Percentiles rank a stretch among this genome's conserved stretches.
These are phyloP conservation scores for Rhinophrynus dorsalis DNA, from an alignment of 2,797 vertebrate species.

Conservation along the genomic window DNA sequence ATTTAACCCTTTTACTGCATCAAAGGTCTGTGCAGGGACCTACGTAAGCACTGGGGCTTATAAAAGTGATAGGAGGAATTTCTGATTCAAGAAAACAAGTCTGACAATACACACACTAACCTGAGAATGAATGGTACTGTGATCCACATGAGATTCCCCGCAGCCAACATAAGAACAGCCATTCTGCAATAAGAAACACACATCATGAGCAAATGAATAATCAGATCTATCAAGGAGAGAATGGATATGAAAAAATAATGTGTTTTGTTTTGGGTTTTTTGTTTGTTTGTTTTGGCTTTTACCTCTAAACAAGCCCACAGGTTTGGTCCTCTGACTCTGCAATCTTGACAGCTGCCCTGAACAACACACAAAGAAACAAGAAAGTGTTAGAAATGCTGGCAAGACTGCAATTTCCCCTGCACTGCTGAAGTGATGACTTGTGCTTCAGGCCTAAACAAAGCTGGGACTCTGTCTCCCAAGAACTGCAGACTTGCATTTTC, in stretches of 20 bases:
- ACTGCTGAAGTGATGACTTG: background rate
- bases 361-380: slow-evolving; percentile 4
- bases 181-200: slow-evolving; percentile 71
- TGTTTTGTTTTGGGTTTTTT: too few relatives aligned
- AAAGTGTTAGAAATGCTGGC: background rate
- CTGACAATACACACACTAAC: slow-evolving; percentile 64
- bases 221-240: background rate
- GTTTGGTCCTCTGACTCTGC: slow-evolving; percentile 94
- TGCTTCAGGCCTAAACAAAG: background rate
- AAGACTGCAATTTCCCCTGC: background rate
- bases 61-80: background rate
- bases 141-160: slow-evolving; percentile 93
- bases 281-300: too few relatives aligned
- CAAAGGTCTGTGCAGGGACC: too few relatives aligned
- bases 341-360: slow-evolving; percentile 94
- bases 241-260: too few relatives aligned
- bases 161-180: slow-evolving; percentile 94
- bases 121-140: slow-evolving; percentile 97
- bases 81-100: background rate
- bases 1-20: too few relatives aligned
- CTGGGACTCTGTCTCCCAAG: background rate
- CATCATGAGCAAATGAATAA: background rate
- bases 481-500: background rate
- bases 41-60: too few relatives aligned
- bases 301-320: slow-evolving; percentile 98